Evolutionary conservation across 2,113 vertebrate genomes (phyloP).

Genomic region (Corythoichthys intestinalis): DNA sequence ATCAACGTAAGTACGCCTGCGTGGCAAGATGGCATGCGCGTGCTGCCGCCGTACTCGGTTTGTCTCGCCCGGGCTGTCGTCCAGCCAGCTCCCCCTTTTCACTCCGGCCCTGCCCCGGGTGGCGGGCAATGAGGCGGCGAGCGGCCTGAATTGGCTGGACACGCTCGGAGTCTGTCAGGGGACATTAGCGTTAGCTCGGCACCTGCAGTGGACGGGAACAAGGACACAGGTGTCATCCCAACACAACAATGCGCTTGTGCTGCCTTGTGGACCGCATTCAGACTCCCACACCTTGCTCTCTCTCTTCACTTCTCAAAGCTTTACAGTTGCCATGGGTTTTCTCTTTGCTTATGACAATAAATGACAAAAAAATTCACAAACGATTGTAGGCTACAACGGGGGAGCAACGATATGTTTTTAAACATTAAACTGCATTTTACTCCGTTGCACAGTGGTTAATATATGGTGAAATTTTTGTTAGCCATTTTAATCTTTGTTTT

Average conservation of each 20-base stretch:
- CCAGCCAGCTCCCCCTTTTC: conserved; percentile 62
- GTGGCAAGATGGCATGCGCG: conserved; percentile 30
- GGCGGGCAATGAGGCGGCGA: conserved; percentile 63
- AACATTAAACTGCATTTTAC: too few species aligned
- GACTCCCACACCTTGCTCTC: conserved; percentile 4
- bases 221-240: conserved; percentile 83
- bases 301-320: background rate
- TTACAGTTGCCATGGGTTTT: background rate
- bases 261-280: conserved; percentile 28
- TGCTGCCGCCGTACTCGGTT: conserved; percentile 74
- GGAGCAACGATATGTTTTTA: too few species aligned
- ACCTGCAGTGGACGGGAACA: conserved; percentile 80
- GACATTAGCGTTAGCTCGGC: conserved; percentile 79
- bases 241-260: conserved; percentile 24
- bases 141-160: conserved; percentile 57
- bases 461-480: too few species aligned
- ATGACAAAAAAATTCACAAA: background rate
- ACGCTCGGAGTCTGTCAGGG: conserved; percentile 76
- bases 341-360: background rate
- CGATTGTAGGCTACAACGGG: background rate
- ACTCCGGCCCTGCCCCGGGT: conserved; percentile 76
- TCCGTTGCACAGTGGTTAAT: too few species aligned
- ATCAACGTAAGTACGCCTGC: conserved; percentile 88
- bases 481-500: too few species aligned
- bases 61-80: conserved; percentile 75